Conservation (phyloP, 2,888 invertebrate species). For the Periphyllus acericola region DNA sequence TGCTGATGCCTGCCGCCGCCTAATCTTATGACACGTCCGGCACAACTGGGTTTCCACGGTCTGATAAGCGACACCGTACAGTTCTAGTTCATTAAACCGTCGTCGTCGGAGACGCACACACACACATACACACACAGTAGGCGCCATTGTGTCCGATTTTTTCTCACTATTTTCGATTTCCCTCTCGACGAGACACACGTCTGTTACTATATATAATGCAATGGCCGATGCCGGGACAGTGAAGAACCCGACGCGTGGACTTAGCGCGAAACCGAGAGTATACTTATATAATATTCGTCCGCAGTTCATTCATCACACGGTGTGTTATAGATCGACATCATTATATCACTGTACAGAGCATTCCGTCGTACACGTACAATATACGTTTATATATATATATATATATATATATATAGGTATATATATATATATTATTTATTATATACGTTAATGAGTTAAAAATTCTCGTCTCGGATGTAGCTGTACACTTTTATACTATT, state of each 20-base stretch:
- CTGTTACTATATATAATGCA: neutral
- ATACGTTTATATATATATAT: too few species aligned
- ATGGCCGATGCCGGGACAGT: neutral
- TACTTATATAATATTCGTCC: too few species aligned
- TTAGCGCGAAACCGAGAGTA: constrained; percentile 9
- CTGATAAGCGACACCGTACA: constrained; percentile 41
- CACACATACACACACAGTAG: neutral
- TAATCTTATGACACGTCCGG: constrained; percentile 30
- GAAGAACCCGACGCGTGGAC: neutral
- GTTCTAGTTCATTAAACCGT: constrained; percentile 57
- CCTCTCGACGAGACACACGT: constrained; percentile 5
- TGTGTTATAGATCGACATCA: neutral
- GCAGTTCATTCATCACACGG: neutral
- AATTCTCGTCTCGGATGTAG: neutral
- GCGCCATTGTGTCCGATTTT: constrained; percentile 37
- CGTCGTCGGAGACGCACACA: neutral
- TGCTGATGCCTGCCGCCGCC: neutral
- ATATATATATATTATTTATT: neutral
- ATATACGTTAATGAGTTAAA: constrained; percentile 13
- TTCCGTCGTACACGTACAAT: neutral
- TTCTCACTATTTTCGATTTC: neutral
- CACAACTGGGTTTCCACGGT: constrained; percentile 58
- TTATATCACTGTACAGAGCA: neutral
- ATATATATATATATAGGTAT: too few species aligned
- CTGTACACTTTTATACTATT: neutral